These are phyloP conservation scores for Lindbergichthys nudifrons DNA, from an alignment of 2,797 vertebrate genomes.

Conservation along the genomic window DNA sequence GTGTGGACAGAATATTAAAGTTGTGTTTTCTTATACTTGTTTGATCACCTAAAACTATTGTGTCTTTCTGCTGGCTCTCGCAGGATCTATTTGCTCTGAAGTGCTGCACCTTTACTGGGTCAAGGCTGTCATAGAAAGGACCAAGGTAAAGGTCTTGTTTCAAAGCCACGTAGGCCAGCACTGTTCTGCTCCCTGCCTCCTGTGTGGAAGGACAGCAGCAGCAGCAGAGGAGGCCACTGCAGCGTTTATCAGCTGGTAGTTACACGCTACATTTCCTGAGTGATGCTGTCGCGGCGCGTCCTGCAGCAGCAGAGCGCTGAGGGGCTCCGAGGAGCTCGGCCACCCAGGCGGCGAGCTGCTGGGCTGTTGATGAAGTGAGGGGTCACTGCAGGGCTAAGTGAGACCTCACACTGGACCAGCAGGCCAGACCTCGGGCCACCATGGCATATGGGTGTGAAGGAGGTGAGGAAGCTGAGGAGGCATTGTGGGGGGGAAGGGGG, in stretches of 20 bases:
- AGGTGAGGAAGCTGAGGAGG: slow-evolving; percentile 60
- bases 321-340: slow-evolving; percentile 35
- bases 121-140: too few relatives aligned
- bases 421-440: slow-evolving; percentile 68
- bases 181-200: too few relatives aligned
- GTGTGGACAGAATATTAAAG: background rate
- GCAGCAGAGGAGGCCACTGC: slow-evolving; percentile 10
- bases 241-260: slow-evolving; percentile 43
- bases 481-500: slow-evolving; percentile 12
- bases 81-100: too few relatives aligned
- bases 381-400: slow-evolving; percentile 76
- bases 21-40: too few relatives aligned
- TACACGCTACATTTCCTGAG: slow-evolving; percentile 48
- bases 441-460: slow-evolving; percentile 78
- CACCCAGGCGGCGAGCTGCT: slow-evolving; percentile 68
- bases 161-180: too few relatives aligned
- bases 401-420: slow-evolving; percentile 80
- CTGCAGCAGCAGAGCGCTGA: slow-evolving; percentile 23
- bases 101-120: too few relatives aligned
- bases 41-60: too few relatives aligned
- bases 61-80: too few relatives aligned
- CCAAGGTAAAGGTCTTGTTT: too few relatives aligned
- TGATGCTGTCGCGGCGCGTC: slow-evolving; percentile 18
- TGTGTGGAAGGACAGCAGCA: background rate
- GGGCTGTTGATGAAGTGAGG: slow-evolving; percentile 68